Evolutionary conservation across 1,140 invertebrate genomes (phyloP).

Genomic region (Zaprionus camerounensis): DNA sequence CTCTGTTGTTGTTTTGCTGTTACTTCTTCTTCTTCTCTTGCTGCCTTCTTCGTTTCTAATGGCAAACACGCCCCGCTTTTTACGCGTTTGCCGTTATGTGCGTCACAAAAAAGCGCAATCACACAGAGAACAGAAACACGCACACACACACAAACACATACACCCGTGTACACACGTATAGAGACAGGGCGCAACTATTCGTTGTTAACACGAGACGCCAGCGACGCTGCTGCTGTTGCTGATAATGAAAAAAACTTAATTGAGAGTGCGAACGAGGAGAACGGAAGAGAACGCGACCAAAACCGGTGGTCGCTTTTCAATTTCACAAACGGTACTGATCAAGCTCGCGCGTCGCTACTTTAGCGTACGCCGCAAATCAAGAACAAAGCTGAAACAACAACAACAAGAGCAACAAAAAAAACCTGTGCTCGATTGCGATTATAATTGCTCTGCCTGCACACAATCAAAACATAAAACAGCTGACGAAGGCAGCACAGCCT

Average conservation of each 20-base stretch:
- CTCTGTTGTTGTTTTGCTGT: conserved; percentile 29
- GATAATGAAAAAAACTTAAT: conserved; percentile 35
- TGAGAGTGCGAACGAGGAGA: background rate
- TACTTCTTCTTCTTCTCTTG: background rate
- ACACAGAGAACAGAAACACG: conserved; percentile 14
- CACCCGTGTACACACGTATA: background rate
- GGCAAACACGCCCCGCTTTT: conserved; percentile 68
- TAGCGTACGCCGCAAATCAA: conserved; percentile 36
- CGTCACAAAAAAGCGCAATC: conserved; percentile 66
- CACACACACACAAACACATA: conserved; percentile 16
- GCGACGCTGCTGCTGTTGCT: background rate
- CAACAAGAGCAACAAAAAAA: background rate
- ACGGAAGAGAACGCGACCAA: conserved; percentile 11
- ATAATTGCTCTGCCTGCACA: conserved; percentile 39
- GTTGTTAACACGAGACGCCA: conserved; percentile 28
- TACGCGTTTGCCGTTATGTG: conserved; percentile 49
- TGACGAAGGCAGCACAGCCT: conserved; percentile 44
- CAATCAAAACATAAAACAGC: conserved; percentile 78
- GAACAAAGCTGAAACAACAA: conserved; percentile 46
- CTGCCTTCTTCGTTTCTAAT: conserved; percentile 34
- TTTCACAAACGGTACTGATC: conserved; percentile 75
- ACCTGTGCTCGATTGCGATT: conserved; percentile 59
- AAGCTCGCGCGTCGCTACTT: conserved; percentile 23
- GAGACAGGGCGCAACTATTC: conserved; percentile 16
- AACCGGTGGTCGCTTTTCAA: conserved; percentile 60